Evolutionary conservation across 2,113 vertebrate genomes (phyloP).

Genomic region (Clinocottus analis): DNA sequence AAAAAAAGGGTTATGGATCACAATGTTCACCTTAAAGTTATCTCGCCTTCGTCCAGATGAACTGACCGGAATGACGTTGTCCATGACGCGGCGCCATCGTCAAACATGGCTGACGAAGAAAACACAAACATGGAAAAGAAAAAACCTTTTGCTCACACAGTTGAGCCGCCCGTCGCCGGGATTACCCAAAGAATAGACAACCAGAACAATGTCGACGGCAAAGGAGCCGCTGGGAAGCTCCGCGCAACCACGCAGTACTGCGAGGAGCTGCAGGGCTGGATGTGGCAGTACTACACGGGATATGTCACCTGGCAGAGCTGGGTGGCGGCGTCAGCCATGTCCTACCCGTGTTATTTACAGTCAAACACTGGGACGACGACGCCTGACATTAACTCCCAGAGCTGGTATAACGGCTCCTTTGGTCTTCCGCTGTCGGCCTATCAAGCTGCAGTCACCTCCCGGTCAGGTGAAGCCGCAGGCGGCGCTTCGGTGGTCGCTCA

Average conservation of each 20-base stretch:
- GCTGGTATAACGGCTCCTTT: constrained; percentile 62
- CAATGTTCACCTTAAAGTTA: background rate
- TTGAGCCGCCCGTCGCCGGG: constrained; percentile 20
- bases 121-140: constrained; percentile 67
- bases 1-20: background rate
- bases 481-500: constrained; percentile 52
- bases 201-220: background rate
- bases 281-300: constrained; percentile 94
- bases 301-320: constrained; percentile 92
- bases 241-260: constrained; percentile 88
- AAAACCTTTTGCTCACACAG: constrained; percentile 12
- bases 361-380: constrained; percentile 43
- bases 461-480: constrained; percentile 50
- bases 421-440: constrained; percentile 57
- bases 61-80: constrained; percentile 22
- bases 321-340: constrained; percentile 76
- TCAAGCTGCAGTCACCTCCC: constrained; percentile 26
- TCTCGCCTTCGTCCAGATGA: background rate
- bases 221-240: constrained; percentile 10
- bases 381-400: constrained; percentile 60
- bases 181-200: background rate
- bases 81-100: constrained; percentile 41
- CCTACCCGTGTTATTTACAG: constrained; percentile 73
- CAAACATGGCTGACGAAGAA: constrained; percentile 81
- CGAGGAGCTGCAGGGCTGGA: constrained; percentile 92